Conservation (phyloP, 2,888 invertebrate species). For the Amphipyra berbera region DNA sequence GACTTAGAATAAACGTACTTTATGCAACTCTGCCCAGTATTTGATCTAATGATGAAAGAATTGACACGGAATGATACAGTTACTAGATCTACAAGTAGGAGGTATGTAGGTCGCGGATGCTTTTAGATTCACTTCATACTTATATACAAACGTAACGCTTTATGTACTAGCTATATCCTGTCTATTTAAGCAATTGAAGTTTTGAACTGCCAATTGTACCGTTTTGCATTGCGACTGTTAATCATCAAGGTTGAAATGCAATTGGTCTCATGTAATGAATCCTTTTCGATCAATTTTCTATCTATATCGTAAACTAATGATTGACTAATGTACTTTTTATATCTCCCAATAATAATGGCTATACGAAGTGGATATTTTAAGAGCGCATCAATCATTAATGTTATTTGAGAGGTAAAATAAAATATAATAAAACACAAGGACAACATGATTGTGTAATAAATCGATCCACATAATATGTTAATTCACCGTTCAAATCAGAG, state of each 20-base stretch:
- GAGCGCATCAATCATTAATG: conserved; percentile 7
- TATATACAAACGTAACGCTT: conserved; percentile 26
- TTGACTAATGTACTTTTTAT: conserved; percentile 10
- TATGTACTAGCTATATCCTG: conserved; percentile 25
- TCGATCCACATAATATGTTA: conserved; percentile 44
- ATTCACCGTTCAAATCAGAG: conserved; percentile 22
- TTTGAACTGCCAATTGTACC: conserved; percentile 25
- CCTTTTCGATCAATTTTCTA: conserved; percentile 6
- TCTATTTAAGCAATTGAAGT: conserved; percentile 35
- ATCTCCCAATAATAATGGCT: conserved; percentile 1
- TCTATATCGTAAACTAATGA: conserved; percentile 11
- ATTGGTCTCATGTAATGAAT: conserved; percentile 1
- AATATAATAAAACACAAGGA: conserved; percentile 27
- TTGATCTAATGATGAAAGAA: conserved; percentile 46
- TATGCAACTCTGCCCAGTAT: conserved; percentile 39
- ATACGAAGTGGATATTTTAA: conserved; percentile 12
- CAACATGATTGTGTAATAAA: conserved; percentile 27
- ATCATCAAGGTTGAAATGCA: conserved; percentile 12
- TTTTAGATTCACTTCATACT: conserved; percentile 29
- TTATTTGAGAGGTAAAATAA: conserved; percentile 28
- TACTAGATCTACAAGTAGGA: conserved; percentile 22
- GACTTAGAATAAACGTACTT: conserved; percentile 48
- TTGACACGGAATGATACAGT: conserved; percentile 38
- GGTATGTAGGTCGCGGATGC: conserved; percentile 54
- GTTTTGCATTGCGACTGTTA: conserved; percentile 2